Conservation (phyloP, 1,140 invertebrate genomes). For the Cyphomyrmex costatus region DNA sequence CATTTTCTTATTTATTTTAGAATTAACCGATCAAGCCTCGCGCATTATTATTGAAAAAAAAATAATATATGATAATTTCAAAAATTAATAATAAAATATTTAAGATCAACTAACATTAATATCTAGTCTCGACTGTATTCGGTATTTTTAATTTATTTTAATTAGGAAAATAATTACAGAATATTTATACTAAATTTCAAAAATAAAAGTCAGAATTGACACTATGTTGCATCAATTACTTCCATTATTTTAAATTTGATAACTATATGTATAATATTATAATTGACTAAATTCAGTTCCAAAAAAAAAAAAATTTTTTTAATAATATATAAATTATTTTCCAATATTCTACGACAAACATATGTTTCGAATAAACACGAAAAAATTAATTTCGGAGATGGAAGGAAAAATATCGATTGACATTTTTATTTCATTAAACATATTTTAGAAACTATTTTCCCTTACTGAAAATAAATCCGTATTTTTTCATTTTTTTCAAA, state of each 20-base stretch:
- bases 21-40: not conserved
- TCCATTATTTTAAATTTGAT: not conserved
- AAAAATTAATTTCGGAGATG: not conserved
- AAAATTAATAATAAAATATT: not conserved
- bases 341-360: not conserved
- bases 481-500: not conserved
- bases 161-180: not conserved
- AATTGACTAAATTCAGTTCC: not conserved
- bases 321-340: not conserved
- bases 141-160: too few relatives aligned
- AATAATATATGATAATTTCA: not conserved
- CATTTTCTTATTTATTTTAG: constrained; percentile 4
- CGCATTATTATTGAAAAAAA: not conserved
- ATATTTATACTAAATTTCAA: not conserved
- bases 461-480: not conserved
- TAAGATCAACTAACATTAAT: too few relatives aligned
- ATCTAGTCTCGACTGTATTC: too few relatives aligned
- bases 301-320: not conserved
- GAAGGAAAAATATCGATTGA: constrained; percentile 8
- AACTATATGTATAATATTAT: not conserved
- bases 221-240: not conserved
- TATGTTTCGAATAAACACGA: not conserved
- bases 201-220: not conserved
- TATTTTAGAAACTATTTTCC: not conserved
- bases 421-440: not conserved